A percentile compares a stretch with the other conserved stretches of the same genome.
Conservation (phyloP, 2,888 invertebrate species). For the Ceratothoa steindachneri region DNA sequence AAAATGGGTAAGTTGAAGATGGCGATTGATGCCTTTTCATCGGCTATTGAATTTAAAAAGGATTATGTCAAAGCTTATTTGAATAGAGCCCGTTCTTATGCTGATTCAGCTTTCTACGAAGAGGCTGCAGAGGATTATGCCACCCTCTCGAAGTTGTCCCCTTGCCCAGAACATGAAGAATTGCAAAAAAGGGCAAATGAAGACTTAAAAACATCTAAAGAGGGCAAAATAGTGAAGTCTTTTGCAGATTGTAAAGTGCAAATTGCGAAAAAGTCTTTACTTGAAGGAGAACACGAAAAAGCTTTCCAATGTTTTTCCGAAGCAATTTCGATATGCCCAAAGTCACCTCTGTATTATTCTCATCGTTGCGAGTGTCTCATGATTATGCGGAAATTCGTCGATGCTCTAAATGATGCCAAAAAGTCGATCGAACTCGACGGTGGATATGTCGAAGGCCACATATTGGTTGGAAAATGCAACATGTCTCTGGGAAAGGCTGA, state of each 20-base stretch:
- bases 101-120: background rate
- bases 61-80: background rate
- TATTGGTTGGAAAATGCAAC: background rate
- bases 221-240: too few relatives aligned
- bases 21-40: background rate
- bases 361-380: background rate
- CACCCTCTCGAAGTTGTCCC: background rate
- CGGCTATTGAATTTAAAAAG: background rate
- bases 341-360: background rate
- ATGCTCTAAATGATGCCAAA: background rate
- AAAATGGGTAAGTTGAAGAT: background rate
- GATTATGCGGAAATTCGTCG: background rate
- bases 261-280: background rate
- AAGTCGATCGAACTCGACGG: background rate
- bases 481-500: background rate
- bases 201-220: too few relatives aligned
- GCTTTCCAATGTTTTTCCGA: background rate
- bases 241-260: background rate
- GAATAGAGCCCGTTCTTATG: background rate
- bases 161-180: background rate
- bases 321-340: background rate
- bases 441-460: background rate
- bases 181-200: too few relatives aligned
- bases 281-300: background rate
- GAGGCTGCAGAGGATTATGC: background rate